Evolutionary conservation across 2,797 vertebrate genomes (phyloP), one percentile per base, ranked within the genome.

Genomic region (Enteromius trimaculatus): DNA sequence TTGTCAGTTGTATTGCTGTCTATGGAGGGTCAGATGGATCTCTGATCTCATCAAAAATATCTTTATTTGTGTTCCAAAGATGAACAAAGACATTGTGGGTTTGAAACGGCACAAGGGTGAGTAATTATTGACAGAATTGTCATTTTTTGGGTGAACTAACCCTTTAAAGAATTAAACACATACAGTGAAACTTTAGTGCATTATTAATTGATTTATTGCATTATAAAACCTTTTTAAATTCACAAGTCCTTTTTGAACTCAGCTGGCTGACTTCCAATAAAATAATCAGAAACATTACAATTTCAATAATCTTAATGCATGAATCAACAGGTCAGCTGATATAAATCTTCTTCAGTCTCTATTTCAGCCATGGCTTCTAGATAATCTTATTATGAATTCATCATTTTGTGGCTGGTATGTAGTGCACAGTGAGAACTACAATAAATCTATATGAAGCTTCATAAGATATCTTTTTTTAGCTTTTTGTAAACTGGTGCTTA

Each of bases 281-380:
- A 37, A 39, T 17, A 4, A 37, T 4, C 1, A 34, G 37, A 29
- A 10, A 10, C 37, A 77, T 44, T 62, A 10, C 2, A 3, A 29
- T 77, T 62, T 77, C 6, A 19, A 77, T 62, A 19, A 77, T 44
- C 23, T 62, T 77, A 77, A 77, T 31, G 23, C 55, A 64, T 47
- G 23, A 47, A 77, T 9, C 58, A 64, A 44, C 23, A 29, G 23
- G 37, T 70, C 51, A 44, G 19, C 23, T 42, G 65, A 39, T 80
- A 10, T 6, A 60, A 71, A 71, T 71, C 37, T 47, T 71, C 51
- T 53, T 29, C 2, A 6, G 26, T 26, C 7, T 53, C 5, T 29
- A 29, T 58, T 80, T 44, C 23, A 70, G 16, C 31, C 9, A 14
- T 42, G 1, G 62, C 64, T 69, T 69, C 17, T 53, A 14, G 77